phyloP scores from a whole-genome alignment of 1,140 invertebrate species.

The Prorops nasuta region DNA sequence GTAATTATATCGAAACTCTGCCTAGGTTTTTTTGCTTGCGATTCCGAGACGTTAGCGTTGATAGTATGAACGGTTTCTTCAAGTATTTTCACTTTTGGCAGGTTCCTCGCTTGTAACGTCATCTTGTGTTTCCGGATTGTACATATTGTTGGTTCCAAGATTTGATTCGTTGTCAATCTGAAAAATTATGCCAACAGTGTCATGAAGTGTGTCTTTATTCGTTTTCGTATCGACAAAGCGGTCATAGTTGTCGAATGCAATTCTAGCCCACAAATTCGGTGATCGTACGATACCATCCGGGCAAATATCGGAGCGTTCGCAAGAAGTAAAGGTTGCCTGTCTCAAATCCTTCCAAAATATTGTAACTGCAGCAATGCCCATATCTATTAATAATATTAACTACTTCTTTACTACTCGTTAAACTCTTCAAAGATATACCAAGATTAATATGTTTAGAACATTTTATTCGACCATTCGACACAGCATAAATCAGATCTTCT shows the following conservation, averaged over 20 bases:
- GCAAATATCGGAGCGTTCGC: slow-evolving; percentile 17
- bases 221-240: slow-evolving; percentile 33
- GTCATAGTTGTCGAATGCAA: slow-evolving; percentile 43
- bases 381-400: slow-evolving; percentile 5
- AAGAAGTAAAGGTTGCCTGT: slow-evolving; percentile 18
- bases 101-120: too few relatives aligned
- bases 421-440: slow-evolving; percentile 5
- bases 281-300: slow-evolving; percentile 22
- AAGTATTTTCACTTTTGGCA: slow-evolving; percentile 16
- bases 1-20: slow-evolving; percentile 20
- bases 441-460: slow-evolving; percentile 5
- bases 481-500: slow-evolving; percentile 9
- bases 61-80: slow-evolving; percentile 15
- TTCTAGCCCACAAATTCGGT: slow-evolving; percentile 22
- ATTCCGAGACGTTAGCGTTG: too few relatives aligned
- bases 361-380: slow-evolving; percentile 5
- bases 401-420: slow-evolving; percentile 7
- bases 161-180: slow-evolving; percentile 24
- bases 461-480: slow-evolving; percentile 8
- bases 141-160: too few relatives aligned
- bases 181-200: slow-evolving; percentile 33
- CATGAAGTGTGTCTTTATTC: slow-evolving; percentile 35
- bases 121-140: too few relatives aligned
- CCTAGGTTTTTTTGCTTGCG: slow-evolving; percentile 7
- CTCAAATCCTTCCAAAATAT: slow-evolving; percentile 12